Percentiles rank a stretch among this genome's conserved stretches.
Evolutionary conservation across 2,113 vertebrate species (phyloP).

Genomic region (Rhabdomys dilectus): DNA sequence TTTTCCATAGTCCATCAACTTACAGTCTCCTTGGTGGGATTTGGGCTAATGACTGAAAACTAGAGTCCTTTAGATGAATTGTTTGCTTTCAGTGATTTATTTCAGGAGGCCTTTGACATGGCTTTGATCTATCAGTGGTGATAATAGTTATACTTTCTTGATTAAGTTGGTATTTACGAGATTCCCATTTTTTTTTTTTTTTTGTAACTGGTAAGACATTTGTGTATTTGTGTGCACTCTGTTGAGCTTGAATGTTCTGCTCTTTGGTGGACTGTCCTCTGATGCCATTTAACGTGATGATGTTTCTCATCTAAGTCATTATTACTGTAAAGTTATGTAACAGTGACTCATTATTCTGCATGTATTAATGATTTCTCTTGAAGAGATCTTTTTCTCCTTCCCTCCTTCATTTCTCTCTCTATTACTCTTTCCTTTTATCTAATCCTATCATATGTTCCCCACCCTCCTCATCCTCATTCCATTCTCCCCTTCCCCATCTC

Average conservation of each 20-base stretch:
- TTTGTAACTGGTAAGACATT: neutral
- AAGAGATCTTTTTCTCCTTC: neutral
- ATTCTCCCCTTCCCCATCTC: neutral
- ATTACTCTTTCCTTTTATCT: neutral
- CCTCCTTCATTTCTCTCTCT: neutral
- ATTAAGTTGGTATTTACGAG: neutral
- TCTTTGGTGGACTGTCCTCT: neutral
- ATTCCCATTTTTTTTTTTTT: neutral
- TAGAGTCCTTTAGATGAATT: neutral
- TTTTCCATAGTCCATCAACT: neutral
- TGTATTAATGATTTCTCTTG: constrained; percentile 28
- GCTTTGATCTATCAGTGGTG: neutral
- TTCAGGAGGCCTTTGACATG: neutral
- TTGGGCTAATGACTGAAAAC: neutral
- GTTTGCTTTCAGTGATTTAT: neutral
- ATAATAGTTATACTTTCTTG: neutral
- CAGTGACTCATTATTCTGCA: neutral
- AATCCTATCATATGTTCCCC: neutral
- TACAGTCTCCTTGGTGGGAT: neutral
- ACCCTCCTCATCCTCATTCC: neutral
- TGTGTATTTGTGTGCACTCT: neutral
- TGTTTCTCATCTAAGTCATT: neutral
- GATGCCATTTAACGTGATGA: neutral
- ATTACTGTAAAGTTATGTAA: neutral
- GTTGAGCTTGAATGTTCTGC: neutral